Percentiles rank a stretch among this genome's conserved stretches.
Conservation (phyloP, 2,113 vertebrate species). For the Anas platyrhynchos region DNA sequence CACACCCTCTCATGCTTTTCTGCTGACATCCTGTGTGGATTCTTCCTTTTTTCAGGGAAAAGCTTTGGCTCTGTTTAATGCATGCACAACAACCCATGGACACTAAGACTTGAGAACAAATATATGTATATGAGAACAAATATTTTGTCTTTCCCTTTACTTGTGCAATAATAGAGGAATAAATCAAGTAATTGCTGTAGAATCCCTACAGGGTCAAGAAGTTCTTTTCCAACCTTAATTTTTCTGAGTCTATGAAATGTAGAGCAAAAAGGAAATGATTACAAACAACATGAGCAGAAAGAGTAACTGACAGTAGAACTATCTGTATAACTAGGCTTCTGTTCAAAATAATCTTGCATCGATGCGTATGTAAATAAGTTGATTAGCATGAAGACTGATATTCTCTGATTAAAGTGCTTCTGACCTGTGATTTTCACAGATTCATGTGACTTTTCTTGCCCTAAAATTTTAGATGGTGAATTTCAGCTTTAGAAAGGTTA, state of each 20-base stretch:
- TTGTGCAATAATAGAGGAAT: neutral
- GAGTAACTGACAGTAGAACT: neutral
- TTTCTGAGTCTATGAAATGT: neutral
- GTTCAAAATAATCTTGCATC: neutral
- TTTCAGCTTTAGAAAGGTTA: neutral
- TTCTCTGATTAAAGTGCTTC: neutral
- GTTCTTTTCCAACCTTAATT: too few relatives aligned
- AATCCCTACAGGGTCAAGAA: neutral
- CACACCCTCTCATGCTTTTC: neutral
- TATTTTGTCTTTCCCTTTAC: neutral
- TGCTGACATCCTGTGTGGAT: neutral
- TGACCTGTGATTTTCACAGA: neutral
- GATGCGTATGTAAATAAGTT: neutral
- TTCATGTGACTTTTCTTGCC: neutral
- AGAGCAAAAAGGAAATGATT: neutral
- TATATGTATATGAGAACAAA: neutral
- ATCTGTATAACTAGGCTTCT: neutral
- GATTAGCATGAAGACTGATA: neutral
- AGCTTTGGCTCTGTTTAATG: neutral
- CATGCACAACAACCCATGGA: neutral
- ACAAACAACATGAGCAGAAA: neutral
- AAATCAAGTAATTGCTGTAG: neutral
- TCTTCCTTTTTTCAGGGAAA: neutral
- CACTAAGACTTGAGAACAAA: neutral
- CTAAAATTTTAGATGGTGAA: neutral